phyloP scores from a whole-genome alignment of 2,888 invertebrate genomes.

The Campopleginae sp. region DNA sequence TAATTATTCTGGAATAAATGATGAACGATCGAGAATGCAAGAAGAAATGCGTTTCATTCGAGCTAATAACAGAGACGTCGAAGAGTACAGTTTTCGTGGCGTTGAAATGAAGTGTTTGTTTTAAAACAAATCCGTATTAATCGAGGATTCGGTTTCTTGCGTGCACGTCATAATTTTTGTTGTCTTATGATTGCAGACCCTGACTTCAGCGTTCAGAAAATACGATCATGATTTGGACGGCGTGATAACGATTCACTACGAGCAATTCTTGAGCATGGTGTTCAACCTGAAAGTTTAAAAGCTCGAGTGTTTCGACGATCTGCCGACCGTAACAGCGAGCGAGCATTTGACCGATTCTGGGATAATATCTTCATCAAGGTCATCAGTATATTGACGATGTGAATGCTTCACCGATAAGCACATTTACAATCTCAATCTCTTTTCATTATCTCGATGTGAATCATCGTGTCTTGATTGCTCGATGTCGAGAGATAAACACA shows the following conservation, averaged over 20 bases:
- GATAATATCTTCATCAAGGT: constrained; percentile 17
- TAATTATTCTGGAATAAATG: neutral
- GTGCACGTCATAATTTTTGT: constrained; percentile 12
- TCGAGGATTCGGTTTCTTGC: constrained; percentile 24
- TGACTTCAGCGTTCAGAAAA: constrained; percentile 94
- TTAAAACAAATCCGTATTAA: neutral
- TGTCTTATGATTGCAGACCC: constrained; percentile 87
- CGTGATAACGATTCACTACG: constrained; percentile 97
- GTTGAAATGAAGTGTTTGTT: neutral
- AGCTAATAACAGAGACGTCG: neutral
- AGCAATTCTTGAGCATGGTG: constrained; percentile 97
- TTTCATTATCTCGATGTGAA: neutral
- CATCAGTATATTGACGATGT: neutral
- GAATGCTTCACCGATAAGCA: constrained; percentile 19
- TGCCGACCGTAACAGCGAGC: neutral
- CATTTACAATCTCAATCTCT: neutral
- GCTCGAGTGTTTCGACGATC: neutral
- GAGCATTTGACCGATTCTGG: neutral
- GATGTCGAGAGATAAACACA: neutral
- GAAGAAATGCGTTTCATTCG: neutral
- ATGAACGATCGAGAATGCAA: neutral
- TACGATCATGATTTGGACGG: constrained; percentile 97
- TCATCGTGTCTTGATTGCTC: neutral
- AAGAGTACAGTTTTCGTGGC: neutral
- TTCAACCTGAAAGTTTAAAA: constrained; percentile 90